These are phyloP conservation scores for Phthorimaea operculella DNA, from an alignment of 1,140 invertebrate genomes.

Conservation along the genomic window DNA sequence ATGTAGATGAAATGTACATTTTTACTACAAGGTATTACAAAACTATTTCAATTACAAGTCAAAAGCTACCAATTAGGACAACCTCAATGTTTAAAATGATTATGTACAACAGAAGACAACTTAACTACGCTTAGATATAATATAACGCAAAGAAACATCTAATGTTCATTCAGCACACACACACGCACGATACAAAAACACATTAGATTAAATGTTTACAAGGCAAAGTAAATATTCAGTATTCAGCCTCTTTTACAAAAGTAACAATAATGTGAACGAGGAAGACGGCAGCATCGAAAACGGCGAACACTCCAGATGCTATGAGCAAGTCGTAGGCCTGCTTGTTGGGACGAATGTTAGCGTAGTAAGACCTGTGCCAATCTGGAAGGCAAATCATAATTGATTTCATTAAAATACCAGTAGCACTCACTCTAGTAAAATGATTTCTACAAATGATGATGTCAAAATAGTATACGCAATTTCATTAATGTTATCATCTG, in stretches of 20 bases:
- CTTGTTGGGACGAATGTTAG: constrained; percentile 55
- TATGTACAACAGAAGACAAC: not conserved
- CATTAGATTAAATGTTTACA: not conserved
- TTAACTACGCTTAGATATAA: not conserved
- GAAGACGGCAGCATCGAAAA: constrained; percentile 49
- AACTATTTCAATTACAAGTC: constrained; percentile 18
- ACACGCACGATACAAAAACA: not conserved
- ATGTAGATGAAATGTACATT: not conserved
- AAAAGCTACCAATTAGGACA: constrained; percentile 12
- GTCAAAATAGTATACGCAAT: too few species aligned
- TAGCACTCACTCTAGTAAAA: not conserved
- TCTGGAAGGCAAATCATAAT: constrained; percentile 26
- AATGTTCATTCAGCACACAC: not conserved
- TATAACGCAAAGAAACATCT: not conserved
- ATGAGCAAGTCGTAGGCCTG: constrained; percentile 56
- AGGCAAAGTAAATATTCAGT: constrained; percentile 23
- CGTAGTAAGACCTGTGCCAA: constrained; percentile 60
- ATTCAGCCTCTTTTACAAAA: constrained; percentile 55
- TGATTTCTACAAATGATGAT: too few species aligned
- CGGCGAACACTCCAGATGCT: constrained; percentile 52
- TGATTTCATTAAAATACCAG: not conserved
- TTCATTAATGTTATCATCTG: too few species aligned
- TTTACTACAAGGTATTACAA: too few species aligned
- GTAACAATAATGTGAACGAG: constrained; percentile 55
- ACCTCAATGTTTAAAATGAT: not conserved